These are phyloP conservation scores for Agriopis marginaria DNA, from an alignment of 2,888 invertebrate genomes.

Conservation along the genomic window DNA sequence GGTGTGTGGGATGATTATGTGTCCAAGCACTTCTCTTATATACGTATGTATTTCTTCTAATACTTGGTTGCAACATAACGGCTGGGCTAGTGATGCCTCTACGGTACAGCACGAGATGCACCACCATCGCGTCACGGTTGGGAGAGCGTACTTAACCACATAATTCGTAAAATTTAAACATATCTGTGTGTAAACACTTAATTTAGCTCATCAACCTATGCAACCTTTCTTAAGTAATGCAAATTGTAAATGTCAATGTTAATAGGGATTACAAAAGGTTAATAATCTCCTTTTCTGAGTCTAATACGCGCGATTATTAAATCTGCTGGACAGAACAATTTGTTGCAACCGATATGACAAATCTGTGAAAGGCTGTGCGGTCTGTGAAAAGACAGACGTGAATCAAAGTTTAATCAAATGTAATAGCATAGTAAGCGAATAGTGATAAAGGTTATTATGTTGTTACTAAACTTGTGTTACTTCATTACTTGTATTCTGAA, in stretches of 20 bases:
- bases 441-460: conserved; percentile 5
- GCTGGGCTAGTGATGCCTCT: conserved; percentile 59
- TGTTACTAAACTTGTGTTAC: neutral
- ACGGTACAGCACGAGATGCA: conserved; percentile 60
- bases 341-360: conserved; percentile 32
- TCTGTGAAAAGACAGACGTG: conserved; percentile 26
- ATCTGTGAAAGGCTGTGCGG: conserved; percentile 8
- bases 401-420: conserved; percentile 31
- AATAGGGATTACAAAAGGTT: conserved; percentile 68
- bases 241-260: conserved; percentile 74
- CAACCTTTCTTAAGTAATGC: conserved; percentile 69
- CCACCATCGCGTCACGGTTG: conserved; percentile 51
- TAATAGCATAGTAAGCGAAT: conserved; percentile 2
- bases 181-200: conserved; percentile 63
- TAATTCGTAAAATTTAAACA: conserved; percentile 35
- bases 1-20: conserved; percentile 78
- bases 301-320: conserved; percentile 39
- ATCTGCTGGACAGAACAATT: conserved; percentile 24
- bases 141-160: conserved; percentile 47
- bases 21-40: conserved; percentile 78
- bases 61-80: conserved; percentile 74
- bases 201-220: conserved; percentile 65
- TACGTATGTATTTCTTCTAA: conserved; percentile 79
- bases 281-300: conserved; percentile 55
- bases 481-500: conserved; percentile 10